Conservation (phyloP, 2,888 invertebrate species). For the Leucophora obtusa region DNA sequence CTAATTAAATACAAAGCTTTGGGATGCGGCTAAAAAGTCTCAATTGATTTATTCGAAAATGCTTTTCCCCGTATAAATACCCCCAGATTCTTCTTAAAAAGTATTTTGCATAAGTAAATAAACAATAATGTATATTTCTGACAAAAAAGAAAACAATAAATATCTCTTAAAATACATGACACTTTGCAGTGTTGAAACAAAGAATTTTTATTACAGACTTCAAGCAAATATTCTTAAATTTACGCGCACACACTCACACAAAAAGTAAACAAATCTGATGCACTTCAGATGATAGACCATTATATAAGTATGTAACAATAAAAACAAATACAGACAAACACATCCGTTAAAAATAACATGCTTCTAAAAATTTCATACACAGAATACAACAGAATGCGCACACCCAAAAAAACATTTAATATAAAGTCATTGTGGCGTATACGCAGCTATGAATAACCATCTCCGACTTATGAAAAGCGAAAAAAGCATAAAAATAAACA, state of each 20-base stretch:
- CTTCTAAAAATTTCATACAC: background rate
- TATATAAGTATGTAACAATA: constrained; percentile 11
- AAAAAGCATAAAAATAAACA: background rate
- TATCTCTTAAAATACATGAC: background rate
- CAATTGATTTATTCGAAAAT: too few species aligned
- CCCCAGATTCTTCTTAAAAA: too few species aligned
- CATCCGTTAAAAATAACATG: constrained; percentile 5
- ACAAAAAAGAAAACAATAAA: background rate
- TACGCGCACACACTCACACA: background rate
- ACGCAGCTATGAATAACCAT: constrained; percentile 31
- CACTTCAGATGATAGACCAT: constrained; percentile 22
- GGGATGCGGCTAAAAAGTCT: too few species aligned
- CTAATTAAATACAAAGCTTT: too few species aligned
- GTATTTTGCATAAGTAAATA: background rate
- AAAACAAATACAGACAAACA: constrained; percentile 20
- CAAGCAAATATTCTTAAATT: background rate
- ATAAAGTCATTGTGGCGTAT: constrained; percentile 48
- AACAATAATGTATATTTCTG: constrained; percentile 6
- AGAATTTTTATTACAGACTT: background rate
- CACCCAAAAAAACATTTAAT: background rate
- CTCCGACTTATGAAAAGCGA: background rate
- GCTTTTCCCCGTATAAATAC: too few species aligned
- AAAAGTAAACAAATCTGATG: constrained; percentile 23
- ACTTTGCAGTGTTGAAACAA: background rate
- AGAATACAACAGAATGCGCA: background rate